Base-by-base conservation (phyloP, 2,888 invertebrate genomes). In the Idaea aversata region DNA sequence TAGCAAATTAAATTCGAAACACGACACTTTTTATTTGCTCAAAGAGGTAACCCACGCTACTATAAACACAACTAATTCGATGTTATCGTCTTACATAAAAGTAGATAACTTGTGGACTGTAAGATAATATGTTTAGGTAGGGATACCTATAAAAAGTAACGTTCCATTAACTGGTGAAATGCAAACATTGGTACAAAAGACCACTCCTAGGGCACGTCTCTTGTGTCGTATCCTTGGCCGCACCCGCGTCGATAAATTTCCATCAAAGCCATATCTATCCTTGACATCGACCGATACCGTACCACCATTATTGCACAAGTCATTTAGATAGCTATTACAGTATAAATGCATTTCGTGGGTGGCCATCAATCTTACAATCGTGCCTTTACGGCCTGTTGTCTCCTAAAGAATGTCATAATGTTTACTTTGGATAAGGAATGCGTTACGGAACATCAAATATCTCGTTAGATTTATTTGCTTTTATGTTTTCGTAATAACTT, bases 251-350 rank as follows among this genome's bases (percentile, higher is more conserved):
- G 82, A 91, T 91, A 91, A 91, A 91, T 90, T 85, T 82, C 85
- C 88, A 88, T 88, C 88, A 88, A 81, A 78, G 73, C 78, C 64
- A 71, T 86, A 90, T 89, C 88, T 88, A 88, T 90, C 88, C 88
- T 88, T 87, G 86, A 86, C 87, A 87, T 82, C 84, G 77, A 70
- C 81, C 77, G 89, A 91, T 90, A 91, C 47, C 47, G 76, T 76
- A 77, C 79, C 76, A 77, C 85, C 82, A 83, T 88, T 72, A 90
- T 88, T 88, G 90, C 88, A 88, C 84, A 83, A 80, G 34, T 83
- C 87, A 87, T 91, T 91, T 87, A 91, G 91, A 91, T 90, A 88
- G 82, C 78, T 73, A 77, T 82, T 82, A 91, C 87, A 88, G 84
- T 89, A 87, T 86, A 87, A 90, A 83, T 86, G 88, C 89, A 89